Evolutionary conservation across 2,888 invertebrate species (phyloP).

Genomic region (Andrena marginata): DNA sequence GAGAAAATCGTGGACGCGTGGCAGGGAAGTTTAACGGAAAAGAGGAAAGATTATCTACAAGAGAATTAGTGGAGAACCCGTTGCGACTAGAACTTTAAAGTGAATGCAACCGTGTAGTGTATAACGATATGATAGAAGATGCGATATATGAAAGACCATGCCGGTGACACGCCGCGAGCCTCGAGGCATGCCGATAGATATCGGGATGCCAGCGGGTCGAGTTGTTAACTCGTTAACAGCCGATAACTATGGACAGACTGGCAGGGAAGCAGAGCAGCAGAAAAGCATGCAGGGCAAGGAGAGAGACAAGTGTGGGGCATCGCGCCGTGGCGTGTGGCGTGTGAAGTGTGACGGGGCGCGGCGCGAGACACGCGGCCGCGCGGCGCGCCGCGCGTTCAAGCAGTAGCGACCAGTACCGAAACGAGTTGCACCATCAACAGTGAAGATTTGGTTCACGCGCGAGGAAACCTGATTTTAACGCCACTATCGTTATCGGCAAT

Average conservation of each 20-base stretch:
- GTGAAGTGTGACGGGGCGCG: conserved; percentile 44
- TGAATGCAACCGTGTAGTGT: too few relatives aligned
- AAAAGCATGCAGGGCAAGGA: neutral
- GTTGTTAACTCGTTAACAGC: neutral
- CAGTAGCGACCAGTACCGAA: conserved; percentile 24
- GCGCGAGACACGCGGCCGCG: too few relatives aligned
- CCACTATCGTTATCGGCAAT: too few relatives aligned
- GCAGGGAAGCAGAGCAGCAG: conserved; percentile 11
- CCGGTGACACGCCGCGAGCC: neutral
- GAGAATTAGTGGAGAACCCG: neutral
- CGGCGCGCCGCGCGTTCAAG: conserved; percentile 42
- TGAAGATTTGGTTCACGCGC: too few relatives aligned
- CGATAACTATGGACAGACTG: neutral
- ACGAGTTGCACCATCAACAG: too few relatives aligned
- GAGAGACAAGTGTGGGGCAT: conserved; percentile 38
- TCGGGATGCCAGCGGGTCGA: neutral
- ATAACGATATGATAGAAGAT: too few relatives aligned
- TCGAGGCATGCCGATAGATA: neutral
- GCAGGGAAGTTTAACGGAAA: neutral
- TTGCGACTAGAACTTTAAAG: neutral
- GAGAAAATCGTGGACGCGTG: conserved; percentile 21
- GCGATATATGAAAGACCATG: neutral
- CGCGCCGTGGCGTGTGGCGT: conserved; percentile 46
- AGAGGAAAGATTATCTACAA: too few relatives aligned
- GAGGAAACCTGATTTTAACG: too few relatives aligned